phyloP scores from a whole-genome alignment of 2,113 vertebrate genomes.

The Pachyramphus minor region DNA sequence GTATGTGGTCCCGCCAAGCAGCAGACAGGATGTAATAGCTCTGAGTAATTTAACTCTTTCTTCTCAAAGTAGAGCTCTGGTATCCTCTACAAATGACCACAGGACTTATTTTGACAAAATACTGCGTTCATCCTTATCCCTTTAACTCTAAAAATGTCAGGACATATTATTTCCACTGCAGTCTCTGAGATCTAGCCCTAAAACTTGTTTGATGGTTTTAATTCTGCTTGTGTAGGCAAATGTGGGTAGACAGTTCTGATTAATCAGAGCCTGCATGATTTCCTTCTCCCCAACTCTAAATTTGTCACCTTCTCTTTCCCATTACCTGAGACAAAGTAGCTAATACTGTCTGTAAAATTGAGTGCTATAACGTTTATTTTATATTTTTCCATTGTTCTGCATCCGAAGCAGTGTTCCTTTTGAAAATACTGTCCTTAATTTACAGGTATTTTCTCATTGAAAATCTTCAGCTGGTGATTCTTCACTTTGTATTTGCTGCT shows the following conservation, averaged over 20 bases:
- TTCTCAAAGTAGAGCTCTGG: not conserved
- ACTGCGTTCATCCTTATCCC: not conserved
- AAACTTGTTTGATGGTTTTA: slow-evolving; percentile 9
- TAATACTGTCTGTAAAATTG: not conserved
- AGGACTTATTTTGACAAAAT: not conserved
- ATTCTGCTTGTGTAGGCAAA: slow-evolving; percentile 9
- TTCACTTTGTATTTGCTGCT: not conserved
- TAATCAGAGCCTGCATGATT: not conserved
- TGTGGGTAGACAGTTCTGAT: slow-evolving; percentile 9
- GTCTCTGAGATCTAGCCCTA: not conserved
- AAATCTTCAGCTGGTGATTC: slow-evolving; percentile 6
- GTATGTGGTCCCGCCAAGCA: slow-evolving; percentile 39
- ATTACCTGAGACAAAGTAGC: not conserved
- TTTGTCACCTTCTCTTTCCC: slow-evolving; percentile 10
- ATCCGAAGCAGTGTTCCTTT: not conserved
- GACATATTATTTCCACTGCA: not conserved
- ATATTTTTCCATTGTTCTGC: not conserved
- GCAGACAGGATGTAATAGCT: slow-evolving; percentile 41
- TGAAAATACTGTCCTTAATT: not conserved
- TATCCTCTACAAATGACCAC: slow-evolving; percentile 23
- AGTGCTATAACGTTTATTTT: not conserved
- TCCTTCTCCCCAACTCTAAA: not conserved
- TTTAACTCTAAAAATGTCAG: slow-evolving; percentile 32
- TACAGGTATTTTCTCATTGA: not conserved
- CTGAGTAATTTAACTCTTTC: slow-evolving; percentile 61